Evolutionary conservation across 2,888 invertebrate species (phyloP), one percentile per base, ranked within the genome.

Genomic region (Spilarctia lutea): DNA sequence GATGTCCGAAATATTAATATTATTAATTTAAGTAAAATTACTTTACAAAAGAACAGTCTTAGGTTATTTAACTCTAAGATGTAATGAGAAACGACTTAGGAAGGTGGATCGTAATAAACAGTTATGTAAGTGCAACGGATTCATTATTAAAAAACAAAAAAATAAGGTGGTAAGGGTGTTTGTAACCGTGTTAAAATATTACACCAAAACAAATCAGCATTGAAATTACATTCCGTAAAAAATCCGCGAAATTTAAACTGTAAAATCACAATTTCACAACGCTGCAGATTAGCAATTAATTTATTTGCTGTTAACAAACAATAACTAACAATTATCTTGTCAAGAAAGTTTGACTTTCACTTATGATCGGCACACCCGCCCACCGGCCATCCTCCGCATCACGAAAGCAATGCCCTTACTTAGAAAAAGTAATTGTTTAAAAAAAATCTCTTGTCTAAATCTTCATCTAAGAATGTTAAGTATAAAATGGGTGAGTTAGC

Each of bases 341-440:
- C 71, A 81, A 78, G 85, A 85, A 86, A 86, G 85, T 79, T 1
- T 18, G 11, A 73, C 85, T 85, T 85, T 85, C 86, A 80, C 85
- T 68, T 18, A 33, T 42, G 30, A 42, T 60, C 66, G 79, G 77
- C 73, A 77, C 76, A 76, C 60, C 68, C 81, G 77, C 85, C 86
- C 79, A 86, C 85, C 71, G 68, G 16, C 70, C 48, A 78, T 39
- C 77, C 78, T 82, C 79, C 68, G 75, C 76, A 52, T 71, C 63
- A n/a, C n/a, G n/a, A n/a, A n/a, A n/a, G 73, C 52, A 67, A 71
- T 72, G 76, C 79, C 77, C 76, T 85, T 81, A 72, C 72, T 45
- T 63, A 75, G 52, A 74, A 71, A 35, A 42, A 33, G 20, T 35
- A 60, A 75, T 75, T 74, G 72, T 79, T 48, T 72, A 10, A 60